Conservation (phyloP, 2,888 invertebrate species). For the Acanthosepion pharaonis region DNA sequence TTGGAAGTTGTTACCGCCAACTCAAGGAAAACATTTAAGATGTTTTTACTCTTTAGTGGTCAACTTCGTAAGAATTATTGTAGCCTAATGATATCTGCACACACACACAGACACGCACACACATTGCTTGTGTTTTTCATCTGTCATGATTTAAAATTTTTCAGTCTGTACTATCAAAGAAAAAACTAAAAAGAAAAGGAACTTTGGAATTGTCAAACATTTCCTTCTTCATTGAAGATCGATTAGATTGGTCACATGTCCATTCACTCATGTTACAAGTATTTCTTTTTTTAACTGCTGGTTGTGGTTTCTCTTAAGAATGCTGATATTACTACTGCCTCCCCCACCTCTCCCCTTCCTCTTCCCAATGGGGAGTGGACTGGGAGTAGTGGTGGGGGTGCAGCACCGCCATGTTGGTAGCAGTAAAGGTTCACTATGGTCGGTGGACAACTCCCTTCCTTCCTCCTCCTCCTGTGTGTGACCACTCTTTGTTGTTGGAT, state of each 20-base stretch:
- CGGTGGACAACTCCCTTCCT: background rate
- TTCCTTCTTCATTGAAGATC: conserved; percentile 21
- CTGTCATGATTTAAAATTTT: background rate
- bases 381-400: background rate
- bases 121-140: no score
- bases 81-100: background rate
- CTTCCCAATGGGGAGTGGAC: background rate
- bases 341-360: background rate
- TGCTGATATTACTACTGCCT: conserved; percentile 46
- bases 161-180: background rate
- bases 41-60: background rate
- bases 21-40: background rate
- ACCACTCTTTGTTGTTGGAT: background rate
- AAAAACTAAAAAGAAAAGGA: background rate
- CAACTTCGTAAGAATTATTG: background rate
- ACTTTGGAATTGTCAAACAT: background rate
- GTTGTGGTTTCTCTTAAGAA: conserved; percentile 44
- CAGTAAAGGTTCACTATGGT: background rate
- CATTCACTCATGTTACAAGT: conserved; percentile 42
- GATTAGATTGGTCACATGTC: conserved; percentile 39
- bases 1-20: background rate
- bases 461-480: background rate
- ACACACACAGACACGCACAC: background rate
- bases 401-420: background rate
- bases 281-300: conserved; percentile 44